A percentile compares a stretch with the other conserved stretches of the same genome.
Evolutionary conservation across 2,888 invertebrate genomes (phyloP).

Genomic region (Drosophila sordidula): DNA sequence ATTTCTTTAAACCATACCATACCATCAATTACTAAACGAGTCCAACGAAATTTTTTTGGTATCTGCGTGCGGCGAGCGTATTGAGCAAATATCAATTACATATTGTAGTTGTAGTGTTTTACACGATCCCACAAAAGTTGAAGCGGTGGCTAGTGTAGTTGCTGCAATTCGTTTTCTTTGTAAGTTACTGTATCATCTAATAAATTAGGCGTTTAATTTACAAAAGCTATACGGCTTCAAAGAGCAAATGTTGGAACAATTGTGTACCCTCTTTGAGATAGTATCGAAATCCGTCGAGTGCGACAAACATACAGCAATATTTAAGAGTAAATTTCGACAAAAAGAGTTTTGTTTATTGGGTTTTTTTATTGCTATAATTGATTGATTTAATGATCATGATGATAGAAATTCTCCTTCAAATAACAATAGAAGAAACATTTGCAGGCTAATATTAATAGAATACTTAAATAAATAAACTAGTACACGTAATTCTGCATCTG

Average conservation of each 20-base stretch:
- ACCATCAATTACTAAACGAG: constrained; percentile 19
- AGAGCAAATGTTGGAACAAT: constrained; percentile 11
- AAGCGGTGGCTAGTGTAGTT: constrained; percentile 22
- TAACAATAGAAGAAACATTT: constrained; percentile 58
- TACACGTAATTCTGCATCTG: constrained; percentile 57
- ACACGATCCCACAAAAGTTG: constrained; percentile 13
- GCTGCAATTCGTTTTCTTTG: constrained; percentile 44
- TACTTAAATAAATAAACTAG: constrained; percentile 67
- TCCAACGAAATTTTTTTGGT: constrained; percentile 42
- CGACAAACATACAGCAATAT: constrained; percentile 11
- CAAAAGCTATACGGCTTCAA: constrained; percentile 15
- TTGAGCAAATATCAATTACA: constrained; percentile 33
- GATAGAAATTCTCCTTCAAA: constrained; percentile 37
- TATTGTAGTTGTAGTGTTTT: constrained; percentile 36
- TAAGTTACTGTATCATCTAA: constrained; percentile 61
- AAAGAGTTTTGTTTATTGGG: constrained; percentile 39
- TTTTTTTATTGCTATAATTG: constrained; percentile 32
- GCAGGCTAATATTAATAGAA: constrained; percentile 70
- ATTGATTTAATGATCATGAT: neutral
- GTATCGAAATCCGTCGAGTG: neutral
- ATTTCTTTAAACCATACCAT: constrained; percentile 19
- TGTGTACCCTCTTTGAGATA: constrained; percentile 1
- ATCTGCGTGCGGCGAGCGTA: constrained; percentile 13
- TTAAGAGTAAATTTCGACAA: constrained; percentile 3
- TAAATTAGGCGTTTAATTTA: constrained; percentile 60